phyloP scores from a whole-genome alignment of 2,888 invertebrate species.

The Stegana nigrithorax region DNA sequence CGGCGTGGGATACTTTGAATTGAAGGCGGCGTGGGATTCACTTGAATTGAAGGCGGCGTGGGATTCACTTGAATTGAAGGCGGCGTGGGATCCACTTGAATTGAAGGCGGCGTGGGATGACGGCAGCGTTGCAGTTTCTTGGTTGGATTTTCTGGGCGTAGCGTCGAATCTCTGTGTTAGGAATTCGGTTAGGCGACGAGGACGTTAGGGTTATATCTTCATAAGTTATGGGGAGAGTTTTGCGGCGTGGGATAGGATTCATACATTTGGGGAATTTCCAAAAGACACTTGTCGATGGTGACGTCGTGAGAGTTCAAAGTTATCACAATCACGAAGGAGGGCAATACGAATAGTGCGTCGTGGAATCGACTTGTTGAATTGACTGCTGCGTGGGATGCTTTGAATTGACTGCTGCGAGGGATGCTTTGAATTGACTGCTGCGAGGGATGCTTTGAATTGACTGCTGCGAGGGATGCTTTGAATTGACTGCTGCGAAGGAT shows the following conservation, averaged over 20 bases:
- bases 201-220: too few species aligned
- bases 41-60: conserved; percentile 28
- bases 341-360: too few species aligned
- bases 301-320: too few species aligned
- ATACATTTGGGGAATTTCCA: too few species aligned
- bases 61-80: conserved; percentile 3
- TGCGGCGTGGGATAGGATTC: too few species aligned
- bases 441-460: conserved; percentile 29
- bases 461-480: conserved; percentile 46
- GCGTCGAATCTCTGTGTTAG: too few species aligned
- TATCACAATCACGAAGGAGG: too few species aligned
- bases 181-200: too few species aligned
- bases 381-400: conserved; percentile 32
- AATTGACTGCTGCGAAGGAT: conserved; percentile 30
- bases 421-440: conserved; percentile 23
- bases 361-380: conserved; percentile 24
- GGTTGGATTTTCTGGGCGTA: too few species aligned
- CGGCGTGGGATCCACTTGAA: not conserved
- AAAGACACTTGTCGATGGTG: too few species aligned
- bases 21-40: conserved; percentile 48
- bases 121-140: too few species aligned
- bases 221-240: too few species aligned
- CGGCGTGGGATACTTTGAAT: conserved; percentile 25
- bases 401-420: conserved; percentile 42
- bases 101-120: not conserved